Conservation (phyloP, 2,113 vertebrate species). For the Equus quagga region DNA sequence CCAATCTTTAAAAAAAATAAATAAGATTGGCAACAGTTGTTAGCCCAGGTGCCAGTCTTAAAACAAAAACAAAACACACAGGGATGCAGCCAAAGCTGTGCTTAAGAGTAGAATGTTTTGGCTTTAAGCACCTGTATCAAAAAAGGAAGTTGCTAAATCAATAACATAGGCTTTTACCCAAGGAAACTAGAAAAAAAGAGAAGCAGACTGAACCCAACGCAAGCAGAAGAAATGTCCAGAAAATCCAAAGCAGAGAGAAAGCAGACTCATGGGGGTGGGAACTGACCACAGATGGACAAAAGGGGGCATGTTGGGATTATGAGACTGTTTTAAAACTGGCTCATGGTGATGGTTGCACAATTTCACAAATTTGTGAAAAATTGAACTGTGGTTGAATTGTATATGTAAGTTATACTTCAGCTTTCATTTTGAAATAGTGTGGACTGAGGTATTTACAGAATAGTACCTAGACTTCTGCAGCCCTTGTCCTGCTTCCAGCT, state of each 20-base stretch:
- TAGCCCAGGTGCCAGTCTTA: too few relatives aligned
- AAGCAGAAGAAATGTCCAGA: rapidly evolving
- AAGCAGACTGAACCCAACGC: background rate
- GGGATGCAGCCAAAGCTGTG: background rate
- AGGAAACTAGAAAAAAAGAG: background rate
- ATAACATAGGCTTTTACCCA: rapidly evolving
- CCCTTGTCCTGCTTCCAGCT: rapidly evolving
- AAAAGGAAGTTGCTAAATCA: too few relatives aligned
- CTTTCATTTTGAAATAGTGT: background rate
- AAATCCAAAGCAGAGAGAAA: rapidly evolving
- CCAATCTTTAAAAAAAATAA: too few relatives aligned
- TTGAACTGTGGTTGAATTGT: background rate
- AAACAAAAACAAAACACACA: too few relatives aligned
- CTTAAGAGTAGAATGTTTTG: too few relatives aligned
- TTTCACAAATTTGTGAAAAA: rapidly evolving
- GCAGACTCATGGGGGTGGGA: rapidly evolving
- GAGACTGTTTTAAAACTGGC: too few relatives aligned
- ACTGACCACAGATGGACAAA: rapidly evolving
- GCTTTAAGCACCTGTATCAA: background rate
- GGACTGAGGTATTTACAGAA: rapidly evolving
- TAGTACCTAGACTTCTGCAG: rapidly evolving
- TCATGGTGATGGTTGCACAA: background rate
- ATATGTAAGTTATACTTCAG: rapidly evolving
- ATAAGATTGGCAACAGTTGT: too few relatives aligned
- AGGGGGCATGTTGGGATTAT: rapidly evolving